These are phyloP conservation scores for Arctia plantaginis DNA, from an alignment of 2,888 invertebrate species.

Conservation along the genomic window DNA sequence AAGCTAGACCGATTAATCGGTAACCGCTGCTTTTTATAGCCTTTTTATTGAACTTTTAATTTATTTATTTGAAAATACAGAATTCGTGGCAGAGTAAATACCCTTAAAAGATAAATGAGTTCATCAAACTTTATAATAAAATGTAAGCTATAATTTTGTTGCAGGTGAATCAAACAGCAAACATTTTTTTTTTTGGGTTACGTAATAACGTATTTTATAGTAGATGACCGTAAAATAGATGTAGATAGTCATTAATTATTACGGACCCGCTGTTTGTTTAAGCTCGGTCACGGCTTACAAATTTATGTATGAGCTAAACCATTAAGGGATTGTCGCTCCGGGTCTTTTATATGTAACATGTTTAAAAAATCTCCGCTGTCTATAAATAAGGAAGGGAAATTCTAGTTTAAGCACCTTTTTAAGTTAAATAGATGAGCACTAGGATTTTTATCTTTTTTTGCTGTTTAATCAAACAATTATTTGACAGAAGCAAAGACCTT, in stretches of 20 bases:
- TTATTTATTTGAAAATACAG: conserved; percentile 20
- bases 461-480: neutral
- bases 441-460: neutral
- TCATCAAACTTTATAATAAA: conserved; percentile 33
- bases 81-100: conserved; percentile 29
- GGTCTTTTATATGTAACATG: conserved; percentile 62
- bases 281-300: conserved; percentile 78
- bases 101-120: conserved; percentile 48
- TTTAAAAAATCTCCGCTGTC: conserved; percentile 48
- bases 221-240: conserved; percentile 81
- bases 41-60: conserved; percentile 16
- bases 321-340: conserved; percentile 80
- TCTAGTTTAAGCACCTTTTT: conserved; percentile 39
- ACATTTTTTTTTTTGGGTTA: conserved; percentile 67
- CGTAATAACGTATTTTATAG: conserved; percentile 74
- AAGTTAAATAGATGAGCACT: conserved; percentile 23
- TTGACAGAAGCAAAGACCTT: neutral
- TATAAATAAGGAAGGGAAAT: conserved; percentile 49
- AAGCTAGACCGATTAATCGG: conserved; percentile 49
- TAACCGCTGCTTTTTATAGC: conserved; percentile 42
- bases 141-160: conserved; percentile 31
- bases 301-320: conserved; percentile 81
- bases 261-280: conserved; percentile 80
- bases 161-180: conserved; percentile 72
- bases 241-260: conserved; percentile 82